These are phyloP conservation scores for Pemphredon lugubris DNA, from an alignment of 2,888 invertebrate genomes.

Conservation along the genomic window DNA sequence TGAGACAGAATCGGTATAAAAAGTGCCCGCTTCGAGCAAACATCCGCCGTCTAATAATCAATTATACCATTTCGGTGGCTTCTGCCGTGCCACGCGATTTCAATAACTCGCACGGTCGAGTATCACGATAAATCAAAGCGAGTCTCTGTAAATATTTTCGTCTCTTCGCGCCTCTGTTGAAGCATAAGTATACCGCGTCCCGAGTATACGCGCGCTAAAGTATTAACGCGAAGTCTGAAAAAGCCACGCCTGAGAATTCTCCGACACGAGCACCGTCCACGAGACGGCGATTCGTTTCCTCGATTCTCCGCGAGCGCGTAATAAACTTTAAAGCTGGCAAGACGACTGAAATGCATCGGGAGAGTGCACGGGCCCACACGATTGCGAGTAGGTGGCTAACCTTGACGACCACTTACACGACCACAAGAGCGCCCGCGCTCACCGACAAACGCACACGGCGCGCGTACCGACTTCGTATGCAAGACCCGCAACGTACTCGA, in stretches of 20 bases:
- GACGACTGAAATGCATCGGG: constrained; percentile 56
- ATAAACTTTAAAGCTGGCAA: constrained; percentile 62
- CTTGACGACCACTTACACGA: constrained; percentile 69
- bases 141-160: too few species aligned
- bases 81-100: too few species aligned
- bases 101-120: too few species aligned
- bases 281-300: constrained; percentile 30
- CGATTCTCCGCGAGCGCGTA: constrained; percentile 45
- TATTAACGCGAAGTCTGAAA: not conserved
- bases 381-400: constrained; percentile 74
- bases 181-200: not conserved
- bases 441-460: constrained; percentile 6
- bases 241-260: too few species aligned
- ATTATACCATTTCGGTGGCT: too few species aligned
- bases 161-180: too few species aligned
- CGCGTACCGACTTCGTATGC: constrained; percentile 20
- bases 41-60: too few species aligned
- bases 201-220: constrained; percentile 2
- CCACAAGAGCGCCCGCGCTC: constrained; percentile 28
- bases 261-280: not conserved
- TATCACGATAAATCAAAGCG: too few species aligned
- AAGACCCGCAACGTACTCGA: constrained; percentile 12
- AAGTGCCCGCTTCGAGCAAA: too few species aligned
- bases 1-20: too few species aligned
- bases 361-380: constrained; percentile 50